Base-by-base conservation (phyloP, 1,140 invertebrate genomes). In the Sweltsa coloradensis region DNA sequence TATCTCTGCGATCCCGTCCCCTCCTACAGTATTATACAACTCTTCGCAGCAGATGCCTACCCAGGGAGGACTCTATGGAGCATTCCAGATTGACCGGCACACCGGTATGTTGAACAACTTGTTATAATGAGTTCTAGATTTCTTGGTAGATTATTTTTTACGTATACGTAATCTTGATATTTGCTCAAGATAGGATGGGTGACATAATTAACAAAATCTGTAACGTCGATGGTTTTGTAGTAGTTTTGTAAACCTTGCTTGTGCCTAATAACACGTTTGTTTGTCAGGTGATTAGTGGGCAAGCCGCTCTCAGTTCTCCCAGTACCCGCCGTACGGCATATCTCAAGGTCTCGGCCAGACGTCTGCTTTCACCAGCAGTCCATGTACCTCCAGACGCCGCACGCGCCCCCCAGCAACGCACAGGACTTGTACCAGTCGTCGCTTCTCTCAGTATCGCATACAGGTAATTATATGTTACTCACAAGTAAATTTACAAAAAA, bases 361-460 rank as follows among this genome's bases (percentile, higher is more conserved):
- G 37, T 63, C 57, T 53, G 77, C 76, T 7, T 83, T 76, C 60
- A 81, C 49, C 78, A 81, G 36, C 77, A 78, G 53, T 79, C 73
- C 26, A 70, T 78, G 56, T 79, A 81, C 53, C 62, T 83, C 50
- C 79, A 75, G n/a, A 70, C 70, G 29, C 64, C 66, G 16, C 65
- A 69, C 2, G 67, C 70, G 18, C 70, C 70, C 13, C 65, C 62
- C 1, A 67, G 64, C 44, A 64, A 66, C 36, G 31, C 79, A 2
- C 81, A 83, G 36, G 86, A 90, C 54, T 77, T 89, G 66, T 89
- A 88, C 66, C 81, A 79, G 55, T 84, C 76, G 57, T 74, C 84
- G 53, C 71, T 71, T 82, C 34, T 83, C 76, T 41, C 83, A 84
- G 58, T 86, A 81, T 56, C 69, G 83, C 45, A 72, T 86, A 24